phyloP scores from a whole-genome alignment of 2,888 invertebrate species.

The Uloborus plumipes region DNA sequence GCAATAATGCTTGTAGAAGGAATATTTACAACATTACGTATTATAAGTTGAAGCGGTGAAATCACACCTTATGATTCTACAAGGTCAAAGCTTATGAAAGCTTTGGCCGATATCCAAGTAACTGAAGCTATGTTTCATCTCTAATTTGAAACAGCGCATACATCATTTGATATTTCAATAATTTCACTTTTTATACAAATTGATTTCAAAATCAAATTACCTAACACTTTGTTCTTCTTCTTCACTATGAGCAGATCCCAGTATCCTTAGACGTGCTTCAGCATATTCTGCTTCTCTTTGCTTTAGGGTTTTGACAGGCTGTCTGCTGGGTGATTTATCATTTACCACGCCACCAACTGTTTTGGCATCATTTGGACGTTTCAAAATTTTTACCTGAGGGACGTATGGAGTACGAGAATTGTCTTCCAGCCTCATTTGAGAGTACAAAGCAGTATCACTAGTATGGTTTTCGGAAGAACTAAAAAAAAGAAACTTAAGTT shows the following conservation, averaged over 20 bases:
- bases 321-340: conserved; percentile 65
- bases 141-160: no score
- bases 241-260: conserved; percentile 80
- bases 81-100: no score
- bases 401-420: conserved; percentile 58
- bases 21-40: no score
- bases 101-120: no score
- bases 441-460: conserved; percentile 24
- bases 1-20: no score
- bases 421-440: conserved; percentile 55
- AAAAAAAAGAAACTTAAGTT: conserved; percentile 3
- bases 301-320: conserved; percentile 73
- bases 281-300: conserved; percentile 94
- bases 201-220: conserved; percentile 7
- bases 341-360: conserved; percentile 22
- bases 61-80: no score
- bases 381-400: conserved; percentile 65
- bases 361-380: conserved; percentile 64
- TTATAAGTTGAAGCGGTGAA: no score
- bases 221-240: conserved; percentile 55
- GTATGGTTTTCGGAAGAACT: conserved; percentile 61
- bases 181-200: no score
- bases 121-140: no score
- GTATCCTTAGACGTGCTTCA: conserved; percentile 88
- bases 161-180: no score